phyloP scores from a whole-genome alignment of 2,888 invertebrate genomes.

The Ophion ventricosus region DNA sequence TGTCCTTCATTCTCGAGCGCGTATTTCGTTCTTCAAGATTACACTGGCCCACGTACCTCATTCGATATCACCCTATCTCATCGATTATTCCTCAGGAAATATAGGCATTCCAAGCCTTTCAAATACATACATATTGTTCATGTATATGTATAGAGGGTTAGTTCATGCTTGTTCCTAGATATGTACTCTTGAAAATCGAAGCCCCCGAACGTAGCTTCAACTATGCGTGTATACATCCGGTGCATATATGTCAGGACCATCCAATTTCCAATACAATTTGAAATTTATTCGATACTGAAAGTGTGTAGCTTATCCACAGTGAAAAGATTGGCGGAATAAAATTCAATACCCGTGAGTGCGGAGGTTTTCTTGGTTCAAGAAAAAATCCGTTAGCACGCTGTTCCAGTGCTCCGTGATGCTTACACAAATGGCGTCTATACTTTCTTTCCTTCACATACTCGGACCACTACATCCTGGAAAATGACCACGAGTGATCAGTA shows the following conservation, averaged over 20 bases:
- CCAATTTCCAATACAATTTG: constrained; percentile 52
- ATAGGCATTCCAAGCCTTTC: constrained; percentile 6
- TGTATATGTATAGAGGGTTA: background rate
- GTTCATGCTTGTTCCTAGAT: background rate
- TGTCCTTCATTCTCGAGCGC: constrained; percentile 28
- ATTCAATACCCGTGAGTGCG: constrained; percentile 40
- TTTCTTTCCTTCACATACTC: too few relatives aligned
- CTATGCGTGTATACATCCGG: constrained; percentile 13
- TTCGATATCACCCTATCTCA: constrained; percentile 37
- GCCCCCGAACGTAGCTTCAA: background rate
- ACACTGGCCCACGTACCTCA: constrained; percentile 31
- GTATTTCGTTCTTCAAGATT: constrained; percentile 51
- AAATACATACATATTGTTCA: constrained; percentile 15
- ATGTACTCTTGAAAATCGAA: constrained; percentile 37
- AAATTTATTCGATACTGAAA: constrained; percentile 53
- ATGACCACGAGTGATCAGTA: too few relatives aligned
- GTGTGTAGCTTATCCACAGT: constrained; percentile 13
- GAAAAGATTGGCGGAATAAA: constrained; percentile 20
- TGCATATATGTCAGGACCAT: constrained; percentile 38
- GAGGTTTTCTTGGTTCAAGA: constrained; percentile 16
- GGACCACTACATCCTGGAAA: too few relatives aligned
- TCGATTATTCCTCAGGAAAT: constrained; percentile 54
- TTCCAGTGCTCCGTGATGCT: background rate
- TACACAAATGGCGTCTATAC: too few relatives aligned
- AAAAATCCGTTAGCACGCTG: background rate